A percentile compares a stretch with the other conserved stretches of the same genome.
Conservation (phyloP, 2,113 vertebrate genomes). For the Megalops atlanticus region DNA sequence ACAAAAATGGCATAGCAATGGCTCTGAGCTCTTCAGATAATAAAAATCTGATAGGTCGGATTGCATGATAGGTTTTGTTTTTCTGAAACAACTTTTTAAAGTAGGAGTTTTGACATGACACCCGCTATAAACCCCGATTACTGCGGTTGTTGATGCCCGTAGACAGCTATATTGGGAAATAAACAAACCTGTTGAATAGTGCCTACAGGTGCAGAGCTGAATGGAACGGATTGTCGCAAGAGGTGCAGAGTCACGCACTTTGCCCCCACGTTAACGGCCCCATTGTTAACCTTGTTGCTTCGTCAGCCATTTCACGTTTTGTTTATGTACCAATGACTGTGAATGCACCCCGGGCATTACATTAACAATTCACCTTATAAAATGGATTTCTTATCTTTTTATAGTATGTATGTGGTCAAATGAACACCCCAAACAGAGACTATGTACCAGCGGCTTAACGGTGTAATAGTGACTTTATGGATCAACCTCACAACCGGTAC, state of each 20-base stretch:
- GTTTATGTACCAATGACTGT: slow-evolving; percentile 33
- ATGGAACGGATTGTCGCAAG: slow-evolving; percentile 36
- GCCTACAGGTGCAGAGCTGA: neutral
- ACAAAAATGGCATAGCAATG: too few species aligned
- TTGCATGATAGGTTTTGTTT: too few species aligned
- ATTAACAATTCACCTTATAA: neutral
- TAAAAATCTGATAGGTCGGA: too few species aligned
- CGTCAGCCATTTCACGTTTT: slow-evolving; percentile 65
- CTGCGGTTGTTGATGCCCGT: neutral
- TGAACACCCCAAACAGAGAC: neutral
- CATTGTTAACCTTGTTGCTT: slow-evolving; percentile 52
- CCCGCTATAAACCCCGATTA: too few species aligned
- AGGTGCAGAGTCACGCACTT: slow-evolving; percentile 50
- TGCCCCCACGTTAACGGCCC: slow-evolving; percentile 40
- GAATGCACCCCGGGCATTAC: neutral
- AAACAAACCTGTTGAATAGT: neutral
- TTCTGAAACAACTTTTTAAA: too few species aligned
- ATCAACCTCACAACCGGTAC: neutral
- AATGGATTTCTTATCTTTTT: too few species aligned
- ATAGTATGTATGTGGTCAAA: too few species aligned
- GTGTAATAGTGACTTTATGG: neutral
- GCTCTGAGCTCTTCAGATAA: too few species aligned
- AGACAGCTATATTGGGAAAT: neutral
- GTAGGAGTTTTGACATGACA: too few species aligned
- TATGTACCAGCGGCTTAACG: neutral